Conservation (phyloP, 2,888 invertebrate genomes). For the Epirrhoe tristata region DNA sequence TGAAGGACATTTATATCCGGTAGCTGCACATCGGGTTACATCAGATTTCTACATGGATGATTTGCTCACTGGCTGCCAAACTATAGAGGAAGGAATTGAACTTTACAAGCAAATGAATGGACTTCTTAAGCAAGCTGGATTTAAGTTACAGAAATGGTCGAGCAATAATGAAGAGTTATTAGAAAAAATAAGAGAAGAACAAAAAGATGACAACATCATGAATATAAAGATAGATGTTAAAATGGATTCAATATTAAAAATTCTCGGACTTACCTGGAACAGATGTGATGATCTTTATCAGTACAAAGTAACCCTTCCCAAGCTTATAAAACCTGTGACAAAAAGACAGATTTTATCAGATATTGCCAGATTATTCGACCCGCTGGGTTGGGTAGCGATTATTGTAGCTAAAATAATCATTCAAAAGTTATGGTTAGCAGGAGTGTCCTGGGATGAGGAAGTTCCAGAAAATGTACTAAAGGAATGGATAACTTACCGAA, state of each 20-base stretch:
- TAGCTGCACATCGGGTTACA: not conserved
- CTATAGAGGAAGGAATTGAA: not conserved
- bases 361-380: conserved; percentile 50
- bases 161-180: too few species aligned
- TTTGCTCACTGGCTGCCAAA: conserved; percentile 37
- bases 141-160: too few species aligned
- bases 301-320: not conserved
- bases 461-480: conserved; percentile 19
- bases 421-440: conserved; percentile 51
- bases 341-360: conserved; percentile 53
- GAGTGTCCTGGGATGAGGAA: conserved; percentile 49
- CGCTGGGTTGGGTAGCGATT: conserved; percentile 52
- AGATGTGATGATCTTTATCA: not conserved
- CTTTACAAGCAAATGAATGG: not conserved
- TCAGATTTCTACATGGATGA: conserved; percentile 45
- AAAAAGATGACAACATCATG: not conserved
- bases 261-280: not conserved
- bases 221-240: not conserved
- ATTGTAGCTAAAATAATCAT: conserved; percentile 50
- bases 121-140: too few species aligned
- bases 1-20: conserved; percentile 32
- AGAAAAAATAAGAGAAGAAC: not conserved
- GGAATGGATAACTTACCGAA: conserved; percentile 25
- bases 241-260: not conserved
- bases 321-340: conserved; percentile 40